phyloP scores from a whole-genome alignment of 1,140 invertebrate genomes.

The Lordiphosa clarofinis region DNA sequence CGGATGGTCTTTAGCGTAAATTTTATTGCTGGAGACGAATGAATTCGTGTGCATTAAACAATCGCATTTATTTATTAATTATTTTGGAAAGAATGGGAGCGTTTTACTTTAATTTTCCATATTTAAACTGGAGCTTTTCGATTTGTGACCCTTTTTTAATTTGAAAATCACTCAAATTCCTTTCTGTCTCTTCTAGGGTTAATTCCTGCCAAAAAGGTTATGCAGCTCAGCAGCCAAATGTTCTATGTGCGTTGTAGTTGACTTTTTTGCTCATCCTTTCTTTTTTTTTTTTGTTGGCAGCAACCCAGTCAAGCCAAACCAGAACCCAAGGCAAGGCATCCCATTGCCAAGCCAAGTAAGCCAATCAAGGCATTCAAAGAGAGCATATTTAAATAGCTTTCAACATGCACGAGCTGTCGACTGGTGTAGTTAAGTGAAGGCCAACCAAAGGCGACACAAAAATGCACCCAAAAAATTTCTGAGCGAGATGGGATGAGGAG shows the following conservation, averaged over 20 bases:
- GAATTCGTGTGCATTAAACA: too few species aligned
- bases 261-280: background rate
- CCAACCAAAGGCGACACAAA: slow-evolving; percentile 72
- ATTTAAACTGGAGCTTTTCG: too few species aligned
- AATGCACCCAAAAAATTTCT: slow-evolving; percentile 30
- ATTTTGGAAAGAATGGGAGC: too few species aligned
- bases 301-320: slow-evolving; percentile 37
- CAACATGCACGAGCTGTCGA: slow-evolving; percentile 74
- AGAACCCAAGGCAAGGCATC: slow-evolving; percentile 29
- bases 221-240: slow-evolving; percentile 30
- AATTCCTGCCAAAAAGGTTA: slow-evolving; percentile 61
- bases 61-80: too few species aligned
- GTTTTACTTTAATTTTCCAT: too few species aligned
- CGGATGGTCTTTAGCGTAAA: too few species aligned
- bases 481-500: slow-evolving; percentile 1
- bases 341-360: slow-evolving; percentile 45
- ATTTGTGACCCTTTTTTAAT: too few species aligned
- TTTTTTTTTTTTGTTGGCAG: slow-evolving; percentile 41
- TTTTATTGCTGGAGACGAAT: too few species aligned
- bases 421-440: slow-evolving; percentile 71
- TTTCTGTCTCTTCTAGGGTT: slow-evolving; percentile 34
- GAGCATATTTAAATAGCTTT: slow-evolving; percentile 78
- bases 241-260: slow-evolving; percentile 31
- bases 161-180: slow-evolving; percentile 1
- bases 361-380: slow-evolving; percentile 76